phyloP scores from a whole-genome alignment of 1,140 invertebrate species.

The Apocrypta bakeri region DNA sequence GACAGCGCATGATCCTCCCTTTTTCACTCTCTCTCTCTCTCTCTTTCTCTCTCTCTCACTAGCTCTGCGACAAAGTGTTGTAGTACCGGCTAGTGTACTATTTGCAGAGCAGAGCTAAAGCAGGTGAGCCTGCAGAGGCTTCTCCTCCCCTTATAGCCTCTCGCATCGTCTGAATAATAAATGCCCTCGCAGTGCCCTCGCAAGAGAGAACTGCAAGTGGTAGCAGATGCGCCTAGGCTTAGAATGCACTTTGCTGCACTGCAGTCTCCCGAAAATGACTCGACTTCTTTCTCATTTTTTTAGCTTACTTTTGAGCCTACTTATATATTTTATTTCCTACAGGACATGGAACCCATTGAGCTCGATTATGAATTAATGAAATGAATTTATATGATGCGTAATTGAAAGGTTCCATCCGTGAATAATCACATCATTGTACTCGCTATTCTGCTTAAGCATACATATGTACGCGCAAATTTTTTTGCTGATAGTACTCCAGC shows the following conservation, averaged over 20 bases:
- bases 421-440: not conserved
- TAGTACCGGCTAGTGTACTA: slow-evolving; percentile 38
- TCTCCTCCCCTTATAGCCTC: slow-evolving; percentile 26
- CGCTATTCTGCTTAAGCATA: not conserved
- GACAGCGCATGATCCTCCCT: not conserved
- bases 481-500: not conserved
- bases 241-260: slow-evolving; percentile 67
- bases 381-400: too few relatives aligned
- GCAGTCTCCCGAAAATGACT: slow-evolving; percentile 56
- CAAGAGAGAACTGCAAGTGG: slow-evolving; percentile 59
- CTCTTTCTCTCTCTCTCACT: too few relatives aligned
- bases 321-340: not conserved
- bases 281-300: slow-evolving; percentile 25
- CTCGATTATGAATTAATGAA: too few relatives aligned
- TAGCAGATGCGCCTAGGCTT: slow-evolving; percentile 65
- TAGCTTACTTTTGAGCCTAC: not conserved
- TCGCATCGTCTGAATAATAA: slow-evolving; percentile 67
- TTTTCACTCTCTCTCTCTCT: too few relatives aligned
- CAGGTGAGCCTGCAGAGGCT: slow-evolving; percentile 15
- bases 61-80: slow-evolving; percentile 50
- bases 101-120: slow-evolving; percentile 38
- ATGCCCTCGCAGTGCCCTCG: slow-evolving; percentile 56
- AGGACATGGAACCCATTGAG: not conserved
- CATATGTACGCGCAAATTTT: not conserved
- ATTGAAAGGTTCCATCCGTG: slow-evolving; percentile 8